A percentile compares a stretch with the other conserved stretches of the same genome.
phyloP scores from a whole-genome alignment of 2,797 vertebrate species.

The Neosilurus mollespiculum region DNA sequence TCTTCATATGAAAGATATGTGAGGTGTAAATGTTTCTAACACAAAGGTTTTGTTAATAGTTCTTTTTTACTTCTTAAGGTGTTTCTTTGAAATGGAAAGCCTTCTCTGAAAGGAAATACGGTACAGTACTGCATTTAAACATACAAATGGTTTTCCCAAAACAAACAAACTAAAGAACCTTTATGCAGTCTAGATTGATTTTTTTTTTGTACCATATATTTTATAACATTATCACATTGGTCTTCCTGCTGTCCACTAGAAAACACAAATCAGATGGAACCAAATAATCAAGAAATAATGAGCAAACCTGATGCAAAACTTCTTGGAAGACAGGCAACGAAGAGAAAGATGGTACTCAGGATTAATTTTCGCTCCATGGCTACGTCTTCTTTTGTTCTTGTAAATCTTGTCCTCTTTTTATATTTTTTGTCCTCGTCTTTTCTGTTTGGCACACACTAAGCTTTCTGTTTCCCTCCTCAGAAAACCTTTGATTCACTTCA shows the following conservation, averaged over 20 bases:
- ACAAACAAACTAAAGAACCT: neutral
- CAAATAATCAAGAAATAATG: neutral
- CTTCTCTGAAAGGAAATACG: neutral
- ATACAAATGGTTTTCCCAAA: neutral
- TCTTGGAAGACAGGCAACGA: conserved; percentile 47
- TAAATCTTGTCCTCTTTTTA: conserved; percentile 51
- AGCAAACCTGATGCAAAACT: conserved; percentile 62
- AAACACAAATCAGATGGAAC: neutral
- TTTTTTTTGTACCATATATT: neutral
- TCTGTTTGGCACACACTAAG: neutral
- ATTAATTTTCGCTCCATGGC: conserved; percentile 49
- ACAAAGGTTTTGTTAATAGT: neutral
- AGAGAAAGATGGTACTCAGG: conserved; percentile 41
- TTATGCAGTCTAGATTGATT: too few species aligned
- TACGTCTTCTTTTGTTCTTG: neutral
- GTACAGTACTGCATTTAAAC: neutral
- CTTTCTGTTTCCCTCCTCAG: neutral
- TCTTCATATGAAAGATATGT: neutral
- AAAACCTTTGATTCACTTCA: conserved; percentile 27
- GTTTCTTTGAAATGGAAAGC: neutral
- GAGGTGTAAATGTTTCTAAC: neutral
- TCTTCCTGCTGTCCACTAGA: neutral
- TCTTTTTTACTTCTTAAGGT: neutral
- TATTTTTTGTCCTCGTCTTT: too few species aligned
- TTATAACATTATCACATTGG: neutral